A percentile compares a stretch with the other conserved stretches of the same genome.
Conservation (phyloP, 2,888 invertebrate species). For the Ischnus inquisitorius region DNA sequence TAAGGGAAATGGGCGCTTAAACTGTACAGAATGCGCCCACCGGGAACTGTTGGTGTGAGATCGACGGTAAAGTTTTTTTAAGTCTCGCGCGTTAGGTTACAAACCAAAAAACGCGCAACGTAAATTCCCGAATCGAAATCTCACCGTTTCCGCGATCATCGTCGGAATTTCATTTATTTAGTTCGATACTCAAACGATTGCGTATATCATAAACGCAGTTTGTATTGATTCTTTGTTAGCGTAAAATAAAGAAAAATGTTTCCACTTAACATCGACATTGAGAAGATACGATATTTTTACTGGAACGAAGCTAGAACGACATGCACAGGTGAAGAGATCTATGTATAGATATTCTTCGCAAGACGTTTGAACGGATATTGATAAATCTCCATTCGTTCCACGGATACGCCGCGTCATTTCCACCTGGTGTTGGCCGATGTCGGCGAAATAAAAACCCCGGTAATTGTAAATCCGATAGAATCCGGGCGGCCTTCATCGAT, state of each 20-base stretch:
- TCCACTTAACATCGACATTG: too few species aligned
- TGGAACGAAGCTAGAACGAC: too few species aligned
- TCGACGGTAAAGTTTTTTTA: conserved; percentile 18
- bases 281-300: too few species aligned
- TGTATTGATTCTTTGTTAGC: too few species aligned
- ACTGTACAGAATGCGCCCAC: background rate
- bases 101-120: background rate
- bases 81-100: background rate
- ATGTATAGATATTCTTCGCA: background rate
- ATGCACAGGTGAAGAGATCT: background rate
- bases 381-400: conserved; percentile 53
- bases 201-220: too few species aligned
- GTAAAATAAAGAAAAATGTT: too few species aligned
- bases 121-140: background rate
- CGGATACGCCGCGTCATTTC: conserved; percentile 54
- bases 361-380: conserved; percentile 37
- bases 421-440: conserved; percentile 52
- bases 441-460: conserved; percentile 49
- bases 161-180: too few species aligned
- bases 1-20: conserved; percentile 34
- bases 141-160: background rate
- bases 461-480: conserved; percentile 67
- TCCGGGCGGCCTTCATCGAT: conserved; percentile 29
- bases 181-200: too few species aligned
- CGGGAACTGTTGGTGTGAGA: background rate